Base-by-base conservation (phyloP, 1,140 invertebrate genomes). In the Drosophila gunungcola region DNA sequence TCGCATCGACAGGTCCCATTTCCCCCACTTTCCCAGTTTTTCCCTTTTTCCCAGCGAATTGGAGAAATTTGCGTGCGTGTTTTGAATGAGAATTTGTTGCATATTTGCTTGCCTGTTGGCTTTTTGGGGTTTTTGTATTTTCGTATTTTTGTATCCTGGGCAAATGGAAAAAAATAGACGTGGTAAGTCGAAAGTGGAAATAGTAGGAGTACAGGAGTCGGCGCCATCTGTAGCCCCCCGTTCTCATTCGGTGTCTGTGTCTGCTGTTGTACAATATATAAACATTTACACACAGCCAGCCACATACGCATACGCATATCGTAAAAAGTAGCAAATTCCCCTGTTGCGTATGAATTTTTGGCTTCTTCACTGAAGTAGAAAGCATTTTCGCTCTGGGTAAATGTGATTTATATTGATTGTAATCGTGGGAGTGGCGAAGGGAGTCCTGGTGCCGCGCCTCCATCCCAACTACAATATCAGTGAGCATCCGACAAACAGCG, bases 391-490 rank as follows among this genome's bases (percentile, higher is more conserved):
- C 84, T 89, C 82, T 89, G 84, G 84, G 84, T 90, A 89, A 89
- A 89, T 89, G 84, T 89, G 84, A 89, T 89, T 89, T 89, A 89
- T 89, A 89, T 89, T 89, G 84, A 89, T 89, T 89, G 84, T 89
- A 89, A 89, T 89, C 84, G 84, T 52, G 80, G 79, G 80, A 83
- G 79, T 69, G 83, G 69, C 69, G 68, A 64, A 55, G 46, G 64
- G 52, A 32, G 63, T 54, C 46, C 48, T 43, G 45, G 12, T 4
- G 13, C 9, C 7, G 3, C 29, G 10, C 25, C 13, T 11, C 43
- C 57, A 65, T 69, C 73, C 65, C 61, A 78, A 85, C 70, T 69
- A 83, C 79, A 84, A 84, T 81, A 69, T 73, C 68, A 79, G 76
- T 58, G 60, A 78, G 80, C 77, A 85, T 52, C 80, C 62, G 72